phyloP scores from a whole-genome alignment of 2,888 invertebrate genomes.

The Rhorus exstirpatorius region DNA sequence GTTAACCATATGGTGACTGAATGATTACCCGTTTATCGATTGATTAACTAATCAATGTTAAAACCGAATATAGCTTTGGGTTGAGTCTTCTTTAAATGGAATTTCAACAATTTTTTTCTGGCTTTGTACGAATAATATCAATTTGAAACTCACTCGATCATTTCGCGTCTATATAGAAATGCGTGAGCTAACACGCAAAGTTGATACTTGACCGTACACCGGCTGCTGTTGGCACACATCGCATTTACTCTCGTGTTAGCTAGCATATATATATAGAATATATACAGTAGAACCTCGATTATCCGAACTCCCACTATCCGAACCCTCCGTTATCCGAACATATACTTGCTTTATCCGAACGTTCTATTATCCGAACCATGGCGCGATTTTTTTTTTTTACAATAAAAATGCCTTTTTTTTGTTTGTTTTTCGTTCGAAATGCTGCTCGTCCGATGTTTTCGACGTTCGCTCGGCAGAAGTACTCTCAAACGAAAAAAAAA shows the following conservation, averaged over 20 bases:
- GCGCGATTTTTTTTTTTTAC: too few relatives aligned
- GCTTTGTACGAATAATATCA: background rate
- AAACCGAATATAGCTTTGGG: background rate
- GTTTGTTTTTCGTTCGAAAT: too few relatives aligned
- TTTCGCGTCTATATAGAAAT: constrained; percentile 1
- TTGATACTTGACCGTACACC: constrained; percentile 44
- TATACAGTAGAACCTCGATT: too few relatives aligned
- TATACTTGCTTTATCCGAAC: too few relatives aligned
- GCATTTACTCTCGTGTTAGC: constrained; percentile 21
- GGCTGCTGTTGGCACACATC: constrained; percentile 31
- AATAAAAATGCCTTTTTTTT: too few relatives aligned
- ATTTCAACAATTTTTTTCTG: background rate
- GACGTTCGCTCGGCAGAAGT: too few relatives aligned
- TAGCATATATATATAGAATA: background rate
- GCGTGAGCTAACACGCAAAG: constrained; percentile 3
- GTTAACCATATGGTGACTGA: too few relatives aligned
- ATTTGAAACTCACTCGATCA: background rate
- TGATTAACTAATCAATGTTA: constrained; percentile 1
- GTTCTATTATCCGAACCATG: too few relatives aligned
- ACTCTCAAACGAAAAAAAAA: too few relatives aligned
- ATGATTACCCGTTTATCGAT: background rate
- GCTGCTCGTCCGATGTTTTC: too few relatives aligned
- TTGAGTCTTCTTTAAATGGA: background rate
- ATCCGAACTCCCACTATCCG: too few relatives aligned
- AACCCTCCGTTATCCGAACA: too few relatives aligned